phyloP scores from a whole-genome alignment of 2,113 vertebrate genomes.

The Syrrhaptes paradoxus region DNA sequence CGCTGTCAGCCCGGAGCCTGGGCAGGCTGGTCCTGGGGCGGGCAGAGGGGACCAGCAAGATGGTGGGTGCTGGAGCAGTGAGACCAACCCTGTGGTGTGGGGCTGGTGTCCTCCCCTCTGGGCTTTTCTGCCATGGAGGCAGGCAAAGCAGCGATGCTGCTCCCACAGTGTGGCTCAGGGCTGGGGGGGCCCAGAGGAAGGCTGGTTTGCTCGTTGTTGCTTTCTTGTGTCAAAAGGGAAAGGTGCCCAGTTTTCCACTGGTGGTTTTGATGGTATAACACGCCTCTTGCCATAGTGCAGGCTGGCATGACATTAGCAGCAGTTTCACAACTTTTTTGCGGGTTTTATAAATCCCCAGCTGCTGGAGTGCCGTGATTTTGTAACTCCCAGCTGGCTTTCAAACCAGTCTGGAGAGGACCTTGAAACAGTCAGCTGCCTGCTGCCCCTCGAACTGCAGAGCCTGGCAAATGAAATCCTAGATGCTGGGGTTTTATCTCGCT shows the following conservation, averaged over 20 bases:
- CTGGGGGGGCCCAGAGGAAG: neutral
- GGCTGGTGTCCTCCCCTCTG: neutral
- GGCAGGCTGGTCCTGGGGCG: neutral
- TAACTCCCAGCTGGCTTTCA: neutral
- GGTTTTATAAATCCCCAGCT: constrained; percentile 25
- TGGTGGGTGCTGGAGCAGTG: neutral
- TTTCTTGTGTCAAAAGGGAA: neutral
- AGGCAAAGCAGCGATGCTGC: neutral
- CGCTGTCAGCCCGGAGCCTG: accelerated
- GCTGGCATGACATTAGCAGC: neutral
- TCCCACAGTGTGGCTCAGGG: accelerated
- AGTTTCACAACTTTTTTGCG: constrained; percentile 13
- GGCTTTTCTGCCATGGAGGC: neutral
- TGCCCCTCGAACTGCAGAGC: neutral
- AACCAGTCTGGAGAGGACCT: neutral
- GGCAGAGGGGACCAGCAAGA: neutral
- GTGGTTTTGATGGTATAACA: neutral
- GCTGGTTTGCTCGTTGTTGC: neutral
- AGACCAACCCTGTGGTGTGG: accelerated
- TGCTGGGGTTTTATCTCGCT: neutral
- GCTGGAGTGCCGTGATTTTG: neutral
- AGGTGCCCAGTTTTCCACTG: neutral
- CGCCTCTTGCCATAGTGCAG: accelerated
- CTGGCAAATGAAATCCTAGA: neutral
- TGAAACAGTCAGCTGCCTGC: neutral